phyloP scores from a whole-genome alignment of 2,113 vertebrate species.

The Coregonus clupeaformis region DNA sequence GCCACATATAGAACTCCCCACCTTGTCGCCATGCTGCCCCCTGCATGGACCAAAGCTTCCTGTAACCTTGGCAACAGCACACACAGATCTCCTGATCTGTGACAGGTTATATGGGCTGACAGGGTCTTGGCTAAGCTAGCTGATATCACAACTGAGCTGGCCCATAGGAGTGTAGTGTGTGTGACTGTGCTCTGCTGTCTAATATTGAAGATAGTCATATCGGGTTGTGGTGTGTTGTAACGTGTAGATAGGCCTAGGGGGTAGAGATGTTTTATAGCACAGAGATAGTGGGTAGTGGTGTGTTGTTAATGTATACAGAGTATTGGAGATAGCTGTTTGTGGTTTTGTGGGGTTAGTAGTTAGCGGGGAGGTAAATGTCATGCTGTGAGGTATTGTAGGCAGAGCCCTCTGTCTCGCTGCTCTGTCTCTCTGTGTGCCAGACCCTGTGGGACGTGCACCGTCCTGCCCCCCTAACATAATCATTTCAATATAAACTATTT shows the following conservation, averaged over 20 bases:
- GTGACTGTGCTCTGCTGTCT: too few relatives aligned
- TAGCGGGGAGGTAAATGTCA: constrained; percentile 32
- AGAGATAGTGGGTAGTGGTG: too few relatives aligned
- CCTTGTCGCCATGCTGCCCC: too few relatives aligned
- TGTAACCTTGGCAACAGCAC: too few relatives aligned
- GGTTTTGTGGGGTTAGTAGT: constrained; percentile 34
- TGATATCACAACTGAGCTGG: too few relatives aligned
- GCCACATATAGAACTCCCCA: too few relatives aligned
- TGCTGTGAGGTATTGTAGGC: constrained; percentile 33
- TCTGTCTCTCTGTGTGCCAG: constrained; percentile 10
- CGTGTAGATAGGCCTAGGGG: not conserved
- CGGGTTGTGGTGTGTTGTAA: constrained; percentile 10
- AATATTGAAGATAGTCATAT: not conserved
- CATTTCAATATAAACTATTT: constrained; percentile 69
- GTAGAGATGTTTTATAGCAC: too few relatives aligned
- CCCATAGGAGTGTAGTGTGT: too few relatives aligned
- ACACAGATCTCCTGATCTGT: too few relatives aligned
- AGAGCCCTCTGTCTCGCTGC: constrained; percentile 14
- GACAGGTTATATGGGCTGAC: too few relatives aligned
- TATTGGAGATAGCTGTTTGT: constrained; percentile 37
- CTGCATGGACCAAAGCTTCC: too few relatives aligned
- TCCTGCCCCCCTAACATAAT: constrained; percentile 61
- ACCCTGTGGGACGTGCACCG: constrained; percentile 42
- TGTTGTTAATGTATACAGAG: not conserved
- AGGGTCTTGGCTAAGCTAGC: too few relatives aligned